These are phyloP conservation scores for Tragelaphus buxtoni DNA, from an alignment of 2,113 vertebrate genomes.

Conservation along the genomic window DNA sequence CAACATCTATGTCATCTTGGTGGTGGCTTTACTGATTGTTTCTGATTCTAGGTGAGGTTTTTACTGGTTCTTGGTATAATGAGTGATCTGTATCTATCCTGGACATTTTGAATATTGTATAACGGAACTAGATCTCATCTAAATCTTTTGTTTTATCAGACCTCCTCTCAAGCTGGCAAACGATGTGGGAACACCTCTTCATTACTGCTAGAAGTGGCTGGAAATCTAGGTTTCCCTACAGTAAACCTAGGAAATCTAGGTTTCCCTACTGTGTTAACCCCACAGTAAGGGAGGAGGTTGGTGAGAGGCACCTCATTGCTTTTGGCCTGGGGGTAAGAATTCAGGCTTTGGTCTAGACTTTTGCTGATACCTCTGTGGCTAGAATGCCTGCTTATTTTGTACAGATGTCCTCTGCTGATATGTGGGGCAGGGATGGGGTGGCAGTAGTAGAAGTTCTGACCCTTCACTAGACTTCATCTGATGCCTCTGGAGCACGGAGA, in stretches of 20 bases:
- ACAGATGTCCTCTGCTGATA: not conserved
- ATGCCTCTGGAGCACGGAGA: not conserved
- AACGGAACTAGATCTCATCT: not conserved
- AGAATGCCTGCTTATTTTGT: not conserved
- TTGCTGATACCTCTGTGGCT: not conserved
- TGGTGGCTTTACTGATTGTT: not conserved
- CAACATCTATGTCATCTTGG: not conserved
- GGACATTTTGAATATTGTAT: not conserved
- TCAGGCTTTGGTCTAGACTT: not conserved
- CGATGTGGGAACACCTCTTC: not conserved
- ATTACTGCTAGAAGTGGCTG: not conserved
- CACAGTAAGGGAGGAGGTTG: accelerated
- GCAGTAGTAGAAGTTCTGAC: not conserved
- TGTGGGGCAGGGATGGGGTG: accelerated
- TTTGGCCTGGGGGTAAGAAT: not conserved
- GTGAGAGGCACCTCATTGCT: not conserved
- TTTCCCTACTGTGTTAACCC: not conserved
- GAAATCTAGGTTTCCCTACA: not conserved
- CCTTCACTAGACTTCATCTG: not conserved
- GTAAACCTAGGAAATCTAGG: not conserved
- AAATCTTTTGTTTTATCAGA: not conserved
- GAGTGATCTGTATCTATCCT: not conserved
- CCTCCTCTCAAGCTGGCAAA: not conserved
- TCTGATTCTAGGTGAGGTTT: not conserved
- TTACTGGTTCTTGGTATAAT: not conserved